Evolutionary conservation across 2,113 vertebrate species (phyloP).

Genomic region (Thamnophis sirtalis): DNA sequence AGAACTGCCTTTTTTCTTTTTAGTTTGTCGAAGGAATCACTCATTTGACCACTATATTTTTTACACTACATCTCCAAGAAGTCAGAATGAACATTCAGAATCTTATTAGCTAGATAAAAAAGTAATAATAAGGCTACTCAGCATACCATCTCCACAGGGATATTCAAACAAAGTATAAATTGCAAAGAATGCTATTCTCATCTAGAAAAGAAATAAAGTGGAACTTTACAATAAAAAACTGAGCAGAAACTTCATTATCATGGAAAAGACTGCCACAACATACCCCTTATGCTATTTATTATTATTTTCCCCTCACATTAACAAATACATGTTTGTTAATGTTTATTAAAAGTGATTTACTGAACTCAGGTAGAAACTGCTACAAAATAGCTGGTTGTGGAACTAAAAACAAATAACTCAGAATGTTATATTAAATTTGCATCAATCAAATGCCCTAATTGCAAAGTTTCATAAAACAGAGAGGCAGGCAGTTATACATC

Average conservation of each 20-base stretch:
- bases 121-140: background rate
- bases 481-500: slow-evolving; percentile 28
- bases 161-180: slow-evolving; percentile 54
- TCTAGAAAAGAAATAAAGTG: slow-evolving; percentile 43
- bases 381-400: slow-evolving; percentile 53
- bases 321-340: slow-evolving; percentile 44
- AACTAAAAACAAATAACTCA: slow-evolving; percentile 43
- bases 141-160: slow-evolving; percentile 54
- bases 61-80: slow-evolving; percentile 58
- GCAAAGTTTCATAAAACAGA: slow-evolving; percentile 31
- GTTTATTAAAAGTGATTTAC: slow-evolving; percentile 64
- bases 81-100: slow-evolving; percentile 45
- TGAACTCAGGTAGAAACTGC: slow-evolving; percentile 34
- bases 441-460: slow-evolving; percentile 41
- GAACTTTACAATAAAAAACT: slow-evolving; percentile 47
- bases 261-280: slow-evolving; percentile 46
- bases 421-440: slow-evolving; percentile 39
- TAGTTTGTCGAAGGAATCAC: slow-evolving; percentile 56
- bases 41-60: slow-evolving; percentile 59
- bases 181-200: slow-evolving; percentile 40
- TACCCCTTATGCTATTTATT: slow-evolving; percentile 39
- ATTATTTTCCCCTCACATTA: slow-evolving; percentile 33
- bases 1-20: slow-evolving; percentile 42
- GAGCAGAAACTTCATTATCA: slow-evolving; percentile 49
- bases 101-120: slow-evolving; percentile 61